Base-by-base conservation (phyloP, 2,888 invertebrate genomes). In the Meliscaeva auricollis region DNA sequence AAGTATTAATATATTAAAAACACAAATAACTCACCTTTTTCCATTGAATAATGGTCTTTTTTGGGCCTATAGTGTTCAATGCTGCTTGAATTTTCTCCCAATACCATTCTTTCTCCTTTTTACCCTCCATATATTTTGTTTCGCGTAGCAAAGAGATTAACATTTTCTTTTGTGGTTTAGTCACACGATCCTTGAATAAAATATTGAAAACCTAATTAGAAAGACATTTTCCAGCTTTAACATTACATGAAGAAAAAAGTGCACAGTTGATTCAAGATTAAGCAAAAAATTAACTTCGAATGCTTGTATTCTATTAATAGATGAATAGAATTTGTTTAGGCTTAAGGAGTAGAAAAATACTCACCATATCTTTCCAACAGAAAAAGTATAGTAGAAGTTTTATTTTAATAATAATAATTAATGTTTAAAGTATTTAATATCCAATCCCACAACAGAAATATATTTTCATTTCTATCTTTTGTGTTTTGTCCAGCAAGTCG, bases 31-130 rank as follows among this genome's bases (percentile, higher is more conserved):
- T 41, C 35, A 91, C 91, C 89, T 91, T 91, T 72, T 91, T 91
- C 91, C 91, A 91, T 75, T 91, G 91, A 70, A 91, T 91, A 7
- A 91, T 91, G 6, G 91, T 91, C 82, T 91, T 91, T 76, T 91
- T 91, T 48, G 91, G 91, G 0, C 91, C 91, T 69, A 91, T 91
- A 62, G 91, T 91, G 72, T 91, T 91, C 1, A 91, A 84, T 44
- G 91, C 91, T 68, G 91, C 91, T 78, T 91, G 91, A 48, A 91
- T 91, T 78, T 91, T 91, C 79, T 91, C 91, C 91, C 91, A 91
- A 70, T 91, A 91, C 91, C 91, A 91, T 84, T 91, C 91, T 87
- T 91, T 91, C 80, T 91, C 91, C 87, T 91, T 91, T 78, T 91
- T 91, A 38, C 91, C 91, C 87, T 91, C 91, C 91, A 91, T 91